phyloP scores from a whole-genome alignment of 1,140 invertebrate species.

The Ostrea denselamellosa region DNA sequence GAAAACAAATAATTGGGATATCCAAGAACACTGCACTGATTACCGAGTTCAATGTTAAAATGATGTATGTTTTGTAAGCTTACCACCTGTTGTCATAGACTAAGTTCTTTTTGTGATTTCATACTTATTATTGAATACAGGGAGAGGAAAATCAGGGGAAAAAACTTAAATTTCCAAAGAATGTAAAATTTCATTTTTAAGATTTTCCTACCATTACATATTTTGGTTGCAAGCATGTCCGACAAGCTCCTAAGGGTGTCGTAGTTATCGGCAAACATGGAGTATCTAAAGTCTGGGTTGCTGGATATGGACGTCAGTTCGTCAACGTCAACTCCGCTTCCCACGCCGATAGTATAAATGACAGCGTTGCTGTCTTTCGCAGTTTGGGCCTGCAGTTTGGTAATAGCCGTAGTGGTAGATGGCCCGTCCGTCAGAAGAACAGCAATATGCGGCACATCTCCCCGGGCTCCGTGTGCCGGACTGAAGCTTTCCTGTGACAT shows the following conservation, averaged over 20 bases:
- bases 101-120: neutral
- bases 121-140: neutral
- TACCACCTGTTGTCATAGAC: too few relatives aligned
- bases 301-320: slow-evolving; percentile 57
- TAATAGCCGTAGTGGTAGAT: slow-evolving; percentile 54
- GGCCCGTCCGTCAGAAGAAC: slow-evolving; percentile 64
- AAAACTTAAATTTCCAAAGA: too few relatives aligned
- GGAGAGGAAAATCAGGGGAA: too few relatives aligned
- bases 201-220: slow-evolving; percentile 56
- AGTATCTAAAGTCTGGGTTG: slow-evolving; percentile 53
- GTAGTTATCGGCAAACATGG: slow-evolving; percentile 59
- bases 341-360: slow-evolving; percentile 58
- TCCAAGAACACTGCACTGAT: neutral
- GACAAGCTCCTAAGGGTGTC: slow-evolving; percentile 51
- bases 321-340: slow-evolving; percentile 55
- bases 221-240: slow-evolving; percentile 51
- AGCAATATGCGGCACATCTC: slow-evolving; percentile 61
- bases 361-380: slow-evolving; percentile 57
- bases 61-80: too few relatives aligned
- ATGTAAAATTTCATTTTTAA: too few relatives aligned
- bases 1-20: neutral
- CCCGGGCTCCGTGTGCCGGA: slow-evolving; percentile 56
- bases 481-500: slow-evolving; percentile 63
- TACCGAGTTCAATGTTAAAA: too few relatives aligned
- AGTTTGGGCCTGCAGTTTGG: slow-evolving; percentile 53